A percentile compares a stretch with the other conserved stretches of the same genome.
Conservation (phyloP, 2,113 vertebrate species). For the Centrocercus urophasianus region DNA sequence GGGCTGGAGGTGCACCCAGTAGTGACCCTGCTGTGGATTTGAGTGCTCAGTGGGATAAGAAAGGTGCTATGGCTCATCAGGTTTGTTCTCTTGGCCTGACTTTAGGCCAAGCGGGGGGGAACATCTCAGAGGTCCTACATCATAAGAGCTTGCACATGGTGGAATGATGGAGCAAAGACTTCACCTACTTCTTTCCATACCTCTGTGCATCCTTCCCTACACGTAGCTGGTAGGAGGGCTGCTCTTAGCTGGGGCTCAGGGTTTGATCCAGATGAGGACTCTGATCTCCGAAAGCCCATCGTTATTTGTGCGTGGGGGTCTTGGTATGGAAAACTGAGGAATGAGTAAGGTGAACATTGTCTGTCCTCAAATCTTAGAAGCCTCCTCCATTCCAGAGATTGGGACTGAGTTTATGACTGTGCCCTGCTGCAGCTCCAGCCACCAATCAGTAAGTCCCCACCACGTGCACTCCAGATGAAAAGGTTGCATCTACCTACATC, state of each 20-base stretch:
- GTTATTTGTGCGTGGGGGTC: neutral
- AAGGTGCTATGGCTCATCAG: neutral
- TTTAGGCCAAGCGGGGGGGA: neutral
- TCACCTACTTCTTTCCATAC: neutral
- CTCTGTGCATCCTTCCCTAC: neutral
- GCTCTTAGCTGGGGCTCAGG: neutral
- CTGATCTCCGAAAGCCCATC: neutral
- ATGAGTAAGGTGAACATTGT: neutral
- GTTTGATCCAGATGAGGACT: neutral
- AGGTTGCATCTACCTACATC: accelerated
- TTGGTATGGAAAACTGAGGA: neutral
- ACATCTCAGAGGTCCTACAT: neutral
- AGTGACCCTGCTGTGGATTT: neutral
- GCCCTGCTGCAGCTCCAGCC: neutral
- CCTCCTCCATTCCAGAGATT: neutral
- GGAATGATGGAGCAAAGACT: neutral
- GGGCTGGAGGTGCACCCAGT: neutral
- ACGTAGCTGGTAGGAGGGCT: neutral
- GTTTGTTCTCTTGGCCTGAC: neutral
- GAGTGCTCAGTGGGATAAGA: neutral
- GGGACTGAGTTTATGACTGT: neutral
- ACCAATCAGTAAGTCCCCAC: neutral
- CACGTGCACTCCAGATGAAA: accelerated
- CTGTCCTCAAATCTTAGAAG: neutral
- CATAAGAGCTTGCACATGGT: neutral